Evolutionary conservation across 2,888 invertebrate genomes (phyloP).

Genomic region (Himalopsyche anomala): DNA sequence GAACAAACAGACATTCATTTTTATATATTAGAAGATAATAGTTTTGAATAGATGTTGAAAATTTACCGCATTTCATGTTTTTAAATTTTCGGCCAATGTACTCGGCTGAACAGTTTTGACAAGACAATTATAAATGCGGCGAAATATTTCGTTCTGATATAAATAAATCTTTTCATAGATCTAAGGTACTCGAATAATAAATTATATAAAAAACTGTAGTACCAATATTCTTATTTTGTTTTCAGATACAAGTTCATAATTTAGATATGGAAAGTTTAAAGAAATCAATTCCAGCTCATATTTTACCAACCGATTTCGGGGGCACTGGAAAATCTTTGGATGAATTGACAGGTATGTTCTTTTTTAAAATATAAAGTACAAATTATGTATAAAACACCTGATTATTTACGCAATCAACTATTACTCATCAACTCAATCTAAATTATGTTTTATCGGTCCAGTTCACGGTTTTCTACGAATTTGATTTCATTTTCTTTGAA

Average conservation of each 20-base stretch:
- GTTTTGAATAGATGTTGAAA: too few species aligned
- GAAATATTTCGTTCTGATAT: neutral
- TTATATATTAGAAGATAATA: too few species aligned
- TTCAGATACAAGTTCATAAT: slow-evolving; percentile 76
- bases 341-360: slow-evolving; percentile 73
- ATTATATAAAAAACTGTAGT: too few species aligned
- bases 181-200: too few species aligned
- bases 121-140: neutral
- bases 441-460: neutral
- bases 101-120: neutral
- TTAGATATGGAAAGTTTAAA: slow-evolving; percentile 73
- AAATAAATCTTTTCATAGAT: neutral
- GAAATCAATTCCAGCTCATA: slow-evolving; percentile 73
- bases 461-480: too few species aligned
- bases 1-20: too few species aligned
- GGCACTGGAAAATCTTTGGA: slow-evolving; percentile 75
- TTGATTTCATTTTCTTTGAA: too few species aligned
- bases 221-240: slow-evolving; percentile 59
- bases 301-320: slow-evolving; percentile 78
- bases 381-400: too few species aligned
- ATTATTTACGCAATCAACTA: too few species aligned
- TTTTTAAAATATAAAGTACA: too few species aligned
- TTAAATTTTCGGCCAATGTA: too few species aligned
- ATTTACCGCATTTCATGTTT: slow-evolving; percentile 3
- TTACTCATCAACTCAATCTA: too few species aligned